Conservation (phyloP, 2,113 vertebrate genomes). For the Cinclus mexicanus region DNA sequence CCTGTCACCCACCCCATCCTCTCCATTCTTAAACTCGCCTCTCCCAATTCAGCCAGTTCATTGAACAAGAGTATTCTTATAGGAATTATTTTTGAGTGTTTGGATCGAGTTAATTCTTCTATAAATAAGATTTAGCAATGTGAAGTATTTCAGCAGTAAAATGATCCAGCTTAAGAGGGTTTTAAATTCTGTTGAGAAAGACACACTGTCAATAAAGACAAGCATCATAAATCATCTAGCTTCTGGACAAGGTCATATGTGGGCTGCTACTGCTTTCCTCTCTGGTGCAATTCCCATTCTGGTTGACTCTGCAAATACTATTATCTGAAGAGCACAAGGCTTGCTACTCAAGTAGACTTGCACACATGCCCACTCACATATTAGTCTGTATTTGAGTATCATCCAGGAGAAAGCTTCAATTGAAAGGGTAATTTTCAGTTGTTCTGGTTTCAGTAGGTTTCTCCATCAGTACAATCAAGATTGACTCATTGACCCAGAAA, state of each 20-base stretch:
- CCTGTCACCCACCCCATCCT: too few species aligned
- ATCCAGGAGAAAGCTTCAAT: neutral
- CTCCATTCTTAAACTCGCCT: neutral
- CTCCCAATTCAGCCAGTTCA: fast-evolving
- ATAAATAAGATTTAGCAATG: neutral
- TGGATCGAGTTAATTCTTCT: neutral
- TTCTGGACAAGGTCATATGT: neutral
- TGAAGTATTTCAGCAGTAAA: neutral
- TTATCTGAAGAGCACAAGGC: neutral
- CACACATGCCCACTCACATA: neutral
- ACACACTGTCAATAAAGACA: neutral
- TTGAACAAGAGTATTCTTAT: neutral
- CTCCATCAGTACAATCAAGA: neutral
- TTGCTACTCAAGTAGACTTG: neutral
- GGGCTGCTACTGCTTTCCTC: neutral
- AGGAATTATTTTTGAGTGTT: neutral
- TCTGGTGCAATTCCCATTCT: neutral
- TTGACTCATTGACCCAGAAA: neutral
- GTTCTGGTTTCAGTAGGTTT: neutral
- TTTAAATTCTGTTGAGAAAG: neutral
- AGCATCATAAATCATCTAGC: neutral
- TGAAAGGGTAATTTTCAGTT: neutral
- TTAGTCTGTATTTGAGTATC: neutral
- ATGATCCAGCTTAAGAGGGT: neutral
- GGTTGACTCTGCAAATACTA: neutral